Evolutionary conservation across 1,140 invertebrate genomes (phyloP).

Genomic region (Meloidogyne hapla): DNA sequence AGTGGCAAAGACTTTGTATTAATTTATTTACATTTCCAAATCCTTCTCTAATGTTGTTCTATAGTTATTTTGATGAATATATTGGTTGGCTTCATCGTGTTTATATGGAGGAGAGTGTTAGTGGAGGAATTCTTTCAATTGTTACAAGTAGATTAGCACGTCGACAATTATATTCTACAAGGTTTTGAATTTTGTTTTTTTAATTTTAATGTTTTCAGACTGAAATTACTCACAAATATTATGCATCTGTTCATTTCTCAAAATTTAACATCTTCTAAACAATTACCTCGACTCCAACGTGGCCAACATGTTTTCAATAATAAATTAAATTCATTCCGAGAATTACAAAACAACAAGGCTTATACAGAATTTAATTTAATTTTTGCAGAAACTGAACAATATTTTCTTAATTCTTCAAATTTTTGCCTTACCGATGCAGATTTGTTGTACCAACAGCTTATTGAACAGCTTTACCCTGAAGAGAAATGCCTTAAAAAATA

Average conservation of each 20-base stretch:
- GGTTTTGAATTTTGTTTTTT: conserved; percentile 9
- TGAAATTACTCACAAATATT: conserved; percentile 41
- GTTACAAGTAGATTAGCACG: conserved; percentile 31
- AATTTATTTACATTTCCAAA: conserved; percentile 28
- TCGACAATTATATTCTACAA: conserved; percentile 32
- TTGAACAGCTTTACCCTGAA: conserved; percentile 10
- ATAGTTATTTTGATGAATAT: conserved; percentile 20
- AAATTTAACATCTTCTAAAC: conserved; percentile 33
- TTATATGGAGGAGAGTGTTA: conserved; percentile 36
- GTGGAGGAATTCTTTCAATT: conserved; percentile 42
- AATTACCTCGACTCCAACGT: conserved; percentile 30
- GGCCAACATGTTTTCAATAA: conserved; percentile 34
- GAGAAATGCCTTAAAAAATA: background rate
- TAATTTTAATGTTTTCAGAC: no score
- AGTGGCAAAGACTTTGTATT: conserved; percentile 40
- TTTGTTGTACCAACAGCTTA: conserved; percentile 5
- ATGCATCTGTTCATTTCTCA: conserved; percentile 36
- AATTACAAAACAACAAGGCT: conserved; percentile 35
- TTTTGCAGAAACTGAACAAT: conserved; percentile 21
- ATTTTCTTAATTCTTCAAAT: conserved; percentile 5
- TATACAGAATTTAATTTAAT: conserved; percentile 14
- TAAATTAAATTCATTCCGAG: conserved; percentile 31
- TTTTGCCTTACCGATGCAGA: conserved; percentile 10
- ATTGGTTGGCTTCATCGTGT: conserved; percentile 40
- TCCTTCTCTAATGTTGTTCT: background rate